Evolutionary conservation across 2,888 invertebrate species (phyloP), one percentile per base, ranked within the genome.

Genomic region (Griposia aprilina): DNA sequence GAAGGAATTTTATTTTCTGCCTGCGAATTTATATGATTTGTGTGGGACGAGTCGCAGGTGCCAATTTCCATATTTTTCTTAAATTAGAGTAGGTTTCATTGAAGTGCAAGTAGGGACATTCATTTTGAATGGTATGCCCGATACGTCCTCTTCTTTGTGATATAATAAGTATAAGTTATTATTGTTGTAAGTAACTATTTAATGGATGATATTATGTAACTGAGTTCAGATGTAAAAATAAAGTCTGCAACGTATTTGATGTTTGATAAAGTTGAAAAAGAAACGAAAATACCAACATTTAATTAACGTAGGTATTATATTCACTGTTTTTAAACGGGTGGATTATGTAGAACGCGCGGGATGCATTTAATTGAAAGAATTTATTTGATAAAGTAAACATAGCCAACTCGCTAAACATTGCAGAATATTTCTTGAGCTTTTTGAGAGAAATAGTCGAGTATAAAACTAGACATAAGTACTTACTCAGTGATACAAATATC

Each of bases 21-120:
- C n/a, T 23, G 74, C 23, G 17, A 41, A 50, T 50, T 13, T n/a
- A 13, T 50, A 26, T 26, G 17, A 76, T 50, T 76, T 76, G 50
- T 17, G 26, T 60, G 41, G 17, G 26, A 75, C 60, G 26, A n/a
- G 60, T 50, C 50, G n/a, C 76, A 76, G 36, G 76, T 75, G 75
- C 5, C 26, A 50, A 7, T 75, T 60, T 41, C 0, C 26, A 75
- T 50, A 41, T 76, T 60, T 50, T 60, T 76, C 26, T 23, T 45
- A 23, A 26, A 74, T 55, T 17, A 11, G 74, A 74, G 45, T 55
- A 74, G 1, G 8, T 30, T 57, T 74, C 6, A 74, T 48, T 74
- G 57, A 74, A 45, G 17, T 30, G n/a, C 17, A 48, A 74, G 30
- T 48, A n/a, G 45, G 13, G 15, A 15, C 23, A 74, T 57, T 48